Evolutionary conservation across 2,113 vertebrate genomes (phyloP).

Genomic region (Pseudolaguvia tuberculata): DNA sequence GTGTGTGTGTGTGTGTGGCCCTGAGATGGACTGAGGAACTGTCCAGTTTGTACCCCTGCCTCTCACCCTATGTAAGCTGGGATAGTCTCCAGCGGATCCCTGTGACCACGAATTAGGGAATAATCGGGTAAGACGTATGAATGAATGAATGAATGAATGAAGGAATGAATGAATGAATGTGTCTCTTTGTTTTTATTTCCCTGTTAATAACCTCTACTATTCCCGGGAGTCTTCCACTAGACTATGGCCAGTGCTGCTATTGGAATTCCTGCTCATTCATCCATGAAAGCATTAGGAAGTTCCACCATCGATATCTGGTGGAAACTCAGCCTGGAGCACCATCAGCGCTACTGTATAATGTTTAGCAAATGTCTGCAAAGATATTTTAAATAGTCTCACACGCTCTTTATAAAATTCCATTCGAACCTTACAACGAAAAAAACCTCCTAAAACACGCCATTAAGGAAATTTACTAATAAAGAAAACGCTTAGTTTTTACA

Average conservation of each 20-base stretch:
- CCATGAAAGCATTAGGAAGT: not conserved
- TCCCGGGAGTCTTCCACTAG: not conserved
- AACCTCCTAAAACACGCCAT: not conserved
- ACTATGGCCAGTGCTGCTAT: not conserved
- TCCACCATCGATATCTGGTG: not conserved
- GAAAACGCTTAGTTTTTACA: not conserved
- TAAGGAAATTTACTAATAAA: not conserved
- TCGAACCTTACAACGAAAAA: not conserved
- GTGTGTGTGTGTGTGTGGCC: too few species aligned
- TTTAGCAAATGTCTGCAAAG: not conserved
- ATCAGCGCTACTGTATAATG: not conserved
- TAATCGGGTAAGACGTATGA: too few species aligned
- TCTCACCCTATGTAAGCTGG: too few species aligned
- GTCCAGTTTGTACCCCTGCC: too few species aligned
- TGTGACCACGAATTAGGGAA: too few species aligned
- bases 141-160: too few species aligned
- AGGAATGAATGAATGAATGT: too few species aligned
- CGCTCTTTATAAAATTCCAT: not conserved
- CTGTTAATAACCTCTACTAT: conserved; percentile 5
- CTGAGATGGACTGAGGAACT: too few species aligned
- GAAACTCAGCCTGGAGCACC: not conserved
- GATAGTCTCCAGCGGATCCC: too few species aligned
- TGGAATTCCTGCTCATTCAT: conserved; percentile 8
- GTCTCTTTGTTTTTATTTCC: too few species aligned
- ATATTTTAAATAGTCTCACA: not conserved